A percentile compares a stretch with the other conserved stretches of the same genome.
Evolutionary conservation across 1,140 invertebrate species (phyloP).

Genomic region (Phortica variegata): DNA sequence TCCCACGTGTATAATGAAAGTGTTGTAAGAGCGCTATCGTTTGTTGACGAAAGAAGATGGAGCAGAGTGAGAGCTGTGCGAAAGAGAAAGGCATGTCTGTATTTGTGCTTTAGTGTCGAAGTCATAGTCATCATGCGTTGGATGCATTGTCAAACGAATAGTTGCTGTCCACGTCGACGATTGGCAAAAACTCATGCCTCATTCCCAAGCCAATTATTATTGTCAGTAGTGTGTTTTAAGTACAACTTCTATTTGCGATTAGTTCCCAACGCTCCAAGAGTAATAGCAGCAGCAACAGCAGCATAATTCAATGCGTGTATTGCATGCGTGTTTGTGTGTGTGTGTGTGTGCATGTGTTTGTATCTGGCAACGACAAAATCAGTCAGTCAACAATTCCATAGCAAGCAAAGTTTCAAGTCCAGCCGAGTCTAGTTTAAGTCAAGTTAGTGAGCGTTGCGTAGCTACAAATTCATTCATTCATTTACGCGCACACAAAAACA

Average conservation of each 20-base stretch:
- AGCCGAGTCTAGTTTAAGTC: too few relatives aligned
- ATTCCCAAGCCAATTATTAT: slow-evolving; percentile 46
- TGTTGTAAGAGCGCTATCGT: too few relatives aligned
- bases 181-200: slow-evolving; percentile 23
- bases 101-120: too few relatives aligned
- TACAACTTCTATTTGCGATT: neutral
- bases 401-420: too few relatives aligned
- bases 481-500: slow-evolving; percentile 1
- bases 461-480: neutral
- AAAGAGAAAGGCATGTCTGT: too few relatives aligned
- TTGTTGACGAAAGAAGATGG: too few relatives aligned
- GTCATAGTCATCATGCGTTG: slow-evolving; percentile 39
- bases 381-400: too few relatives aligned
- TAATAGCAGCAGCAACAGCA: neutral
- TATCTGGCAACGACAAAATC: slow-evolving; percentile 3
- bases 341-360: neutral
- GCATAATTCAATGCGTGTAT: neutral
- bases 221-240: slow-evolving; percentile 28
- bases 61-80: too few relatives aligned
- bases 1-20: slow-evolving; percentile 39
- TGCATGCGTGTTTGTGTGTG: neutral
- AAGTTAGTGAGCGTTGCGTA: too few relatives aligned
- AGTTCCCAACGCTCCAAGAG: neutral
- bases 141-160: slow-evolving; percentile 42
- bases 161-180: slow-evolving; percentile 11